Evolutionary conservation across 2,797 vertebrate genomes (phyloP).

Genomic region (Amazona finschi): DNA sequence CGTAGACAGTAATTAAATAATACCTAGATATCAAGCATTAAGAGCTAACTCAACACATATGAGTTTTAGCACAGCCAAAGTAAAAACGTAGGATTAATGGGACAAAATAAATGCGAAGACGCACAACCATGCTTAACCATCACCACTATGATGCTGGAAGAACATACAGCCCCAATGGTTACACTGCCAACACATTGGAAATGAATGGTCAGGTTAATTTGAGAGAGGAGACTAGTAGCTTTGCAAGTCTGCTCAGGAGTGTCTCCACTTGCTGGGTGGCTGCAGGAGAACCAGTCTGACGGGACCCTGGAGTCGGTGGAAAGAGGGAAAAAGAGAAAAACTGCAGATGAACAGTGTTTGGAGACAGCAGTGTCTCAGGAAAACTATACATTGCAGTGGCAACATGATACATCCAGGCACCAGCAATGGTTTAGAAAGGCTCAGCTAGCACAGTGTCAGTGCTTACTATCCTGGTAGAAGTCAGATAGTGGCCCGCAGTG

Average conservation of each 20-base stretch:
- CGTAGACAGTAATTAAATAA: neutral
- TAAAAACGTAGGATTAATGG: neutral
- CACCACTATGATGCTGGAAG: neutral
- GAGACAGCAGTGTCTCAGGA: neutral
- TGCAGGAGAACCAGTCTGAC: neutral
- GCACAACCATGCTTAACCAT: accelerated
- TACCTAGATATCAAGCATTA: neutral
- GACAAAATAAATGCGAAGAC: neutral
- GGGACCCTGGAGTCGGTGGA: neutral
- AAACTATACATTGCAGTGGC: accelerated
- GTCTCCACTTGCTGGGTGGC: neutral
- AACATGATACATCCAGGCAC: accelerated
- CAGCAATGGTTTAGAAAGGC: neutral
- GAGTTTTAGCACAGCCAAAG: neutral
- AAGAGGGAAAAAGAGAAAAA: neutral
- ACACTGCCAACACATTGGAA: neutral
- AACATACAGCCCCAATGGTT: neutral
- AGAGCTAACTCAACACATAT: neutral
- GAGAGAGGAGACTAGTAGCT: neutral
- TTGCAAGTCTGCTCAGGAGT: neutral
- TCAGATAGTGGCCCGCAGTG: neutral
- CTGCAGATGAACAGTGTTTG: neutral
- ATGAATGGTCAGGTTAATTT: neutral
- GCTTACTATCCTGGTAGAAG: neutral
- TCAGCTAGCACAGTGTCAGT: accelerated